These are phyloP conservation scores for Dendrocincla tyrannina DNA, from an alignment of 2,797 vertebrate species.

Conservation along the genomic window DNA sequence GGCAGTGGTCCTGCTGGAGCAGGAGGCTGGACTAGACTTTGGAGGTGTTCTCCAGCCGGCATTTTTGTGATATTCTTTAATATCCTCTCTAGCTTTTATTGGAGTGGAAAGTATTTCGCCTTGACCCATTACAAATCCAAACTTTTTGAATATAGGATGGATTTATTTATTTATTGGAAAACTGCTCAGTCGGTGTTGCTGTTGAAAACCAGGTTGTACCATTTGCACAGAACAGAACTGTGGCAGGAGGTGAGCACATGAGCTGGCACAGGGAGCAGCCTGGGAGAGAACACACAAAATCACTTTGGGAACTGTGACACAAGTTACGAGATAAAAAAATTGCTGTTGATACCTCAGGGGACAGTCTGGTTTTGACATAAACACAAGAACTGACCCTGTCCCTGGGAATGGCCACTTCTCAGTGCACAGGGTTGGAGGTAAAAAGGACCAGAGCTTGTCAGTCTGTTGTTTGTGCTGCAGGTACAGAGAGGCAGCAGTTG, in stretches of 20 bases:
- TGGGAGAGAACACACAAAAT: neutral
- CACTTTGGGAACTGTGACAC: neutral
- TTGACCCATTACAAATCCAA: slow-evolving; percentile 1
- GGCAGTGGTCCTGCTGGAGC: neutral
- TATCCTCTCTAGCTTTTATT: slow-evolving; percentile 52
- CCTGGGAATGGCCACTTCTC: neutral
- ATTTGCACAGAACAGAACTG: neutral
- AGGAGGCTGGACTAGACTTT: neutral
- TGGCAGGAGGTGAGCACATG: neutral
- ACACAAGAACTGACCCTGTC: neutral
- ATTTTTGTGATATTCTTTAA: slow-evolving; percentile 53
- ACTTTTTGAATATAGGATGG: neutral
- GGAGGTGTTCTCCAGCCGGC: slow-evolving; percentile 17
- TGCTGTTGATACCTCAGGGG: neutral
- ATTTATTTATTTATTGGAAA: slow-evolving; percentile 10
- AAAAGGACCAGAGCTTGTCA: neutral
- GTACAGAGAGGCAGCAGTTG: neutral
- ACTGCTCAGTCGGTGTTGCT: neutral
- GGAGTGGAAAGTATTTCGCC: slow-evolving; percentile 53
- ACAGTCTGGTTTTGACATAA: neutral
- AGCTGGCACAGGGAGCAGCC: neutral
- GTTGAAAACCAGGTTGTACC: neutral
- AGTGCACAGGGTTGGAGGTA: neutral
- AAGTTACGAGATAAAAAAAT: neutral
- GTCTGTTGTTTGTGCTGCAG: neutral